Base-by-base conservation (phyloP, 2,797 vertebrate species). In the Ibycter americanus region DNA sequence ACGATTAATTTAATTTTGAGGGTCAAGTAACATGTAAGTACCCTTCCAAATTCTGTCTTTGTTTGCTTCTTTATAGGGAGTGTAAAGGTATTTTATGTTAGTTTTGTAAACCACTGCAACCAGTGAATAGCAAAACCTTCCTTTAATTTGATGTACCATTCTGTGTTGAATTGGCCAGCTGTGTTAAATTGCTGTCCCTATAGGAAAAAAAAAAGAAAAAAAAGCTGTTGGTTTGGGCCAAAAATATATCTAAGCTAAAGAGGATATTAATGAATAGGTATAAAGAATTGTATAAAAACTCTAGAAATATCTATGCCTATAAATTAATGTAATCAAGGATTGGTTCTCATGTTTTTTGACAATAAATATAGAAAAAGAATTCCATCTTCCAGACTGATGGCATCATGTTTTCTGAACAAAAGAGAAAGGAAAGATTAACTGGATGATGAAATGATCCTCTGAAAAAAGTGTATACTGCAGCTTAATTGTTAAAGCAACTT, bases 191-290 rank as follows among this genome's bases (percentile, higher is more conserved):
- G 9, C 8, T 70, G 8, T 38, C 34, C 20, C 14, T 29, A 40
- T 6, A 61, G 4, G 4, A 44, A 25, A 17, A 13, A 42, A 42
- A 15, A 16, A 38, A 38, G 38, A 12, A 40, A 40, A 29, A n/a
- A 25, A 12, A 4, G 1, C 6, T 27, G 7, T n/a, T 55, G 0
- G 0, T 52, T 83, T 42, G 76, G 15, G 23, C 3, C 16, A 67
- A 83, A 83, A 67, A 21, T 44, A 34, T 26, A 40, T 29, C n/a
- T 31, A 6, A 76, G 10, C 8, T 56, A 55, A 44, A n/a, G 29
- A 66, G 15, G 90, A 46, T 42, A 54, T 56, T 65, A n/a, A 68
- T 65, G 9, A 77, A 42, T 38, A 77, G 2, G 4, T 49, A 40
- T 70, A 18, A 86, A 73, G 42, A 90, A 58, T 32, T 61, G 4